A percentile compares a stretch with the other conserved stretches of the same genome.
Evolutionary conservation across 1,140 invertebrate genomes (phyloP).

Genomic region (Heliconius himera): DNA sequence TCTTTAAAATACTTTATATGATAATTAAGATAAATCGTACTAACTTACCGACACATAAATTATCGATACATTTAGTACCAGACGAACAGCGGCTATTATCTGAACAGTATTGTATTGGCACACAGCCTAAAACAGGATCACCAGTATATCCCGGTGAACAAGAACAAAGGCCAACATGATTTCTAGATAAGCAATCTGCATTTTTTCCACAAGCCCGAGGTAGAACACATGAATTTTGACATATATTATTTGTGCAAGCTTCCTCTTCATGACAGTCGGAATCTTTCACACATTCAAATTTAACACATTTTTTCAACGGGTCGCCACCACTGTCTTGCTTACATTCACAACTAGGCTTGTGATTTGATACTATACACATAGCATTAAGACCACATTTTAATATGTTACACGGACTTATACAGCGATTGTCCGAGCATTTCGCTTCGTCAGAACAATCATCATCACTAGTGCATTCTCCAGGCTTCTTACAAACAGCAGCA

Average conservation of each 20-base stretch:
- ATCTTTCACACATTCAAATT: conserved; percentile 90
- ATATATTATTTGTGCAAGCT: conserved; percentile 90
- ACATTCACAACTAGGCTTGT: conserved; percentile 89
- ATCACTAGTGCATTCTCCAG: conserved; percentile 91
- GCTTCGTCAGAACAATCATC: conserved; percentile 90
- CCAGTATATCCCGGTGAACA: conserved; percentile 92
- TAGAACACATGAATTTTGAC: conserved; percentile 90
- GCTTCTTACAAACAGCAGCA: conserved; percentile 85
- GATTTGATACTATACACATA: conserved; percentile 85
- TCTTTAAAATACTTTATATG: background rate
- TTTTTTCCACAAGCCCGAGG: conserved; percentile 91
- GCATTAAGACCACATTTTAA: conserved; percentile 89
- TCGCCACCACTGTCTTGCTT: conserved; percentile 89
- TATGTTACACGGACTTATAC: conserved; percentile 90
- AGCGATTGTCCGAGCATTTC: conserved; percentile 88
- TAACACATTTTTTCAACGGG: conserved; percentile 86
- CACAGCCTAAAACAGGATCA: conserved; percentile 91
- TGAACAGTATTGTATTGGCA: conserved; percentile 90
- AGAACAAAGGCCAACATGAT: conserved; percentile 89
- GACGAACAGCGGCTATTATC: conserved; percentile 89
- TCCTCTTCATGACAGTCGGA: conserved; percentile 87
- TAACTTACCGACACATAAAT: conserved; percentile 88
- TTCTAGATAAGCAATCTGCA: conserved; percentile 86
- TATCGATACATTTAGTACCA: conserved; percentile 90
- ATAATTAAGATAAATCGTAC: background rate